A percentile compares a stretch with the other conserved stretches of the same genome.
phyloP scores from a whole-genome alignment of 1,140 invertebrate genomes.

The Pectinophora gossypiella region DNA sequence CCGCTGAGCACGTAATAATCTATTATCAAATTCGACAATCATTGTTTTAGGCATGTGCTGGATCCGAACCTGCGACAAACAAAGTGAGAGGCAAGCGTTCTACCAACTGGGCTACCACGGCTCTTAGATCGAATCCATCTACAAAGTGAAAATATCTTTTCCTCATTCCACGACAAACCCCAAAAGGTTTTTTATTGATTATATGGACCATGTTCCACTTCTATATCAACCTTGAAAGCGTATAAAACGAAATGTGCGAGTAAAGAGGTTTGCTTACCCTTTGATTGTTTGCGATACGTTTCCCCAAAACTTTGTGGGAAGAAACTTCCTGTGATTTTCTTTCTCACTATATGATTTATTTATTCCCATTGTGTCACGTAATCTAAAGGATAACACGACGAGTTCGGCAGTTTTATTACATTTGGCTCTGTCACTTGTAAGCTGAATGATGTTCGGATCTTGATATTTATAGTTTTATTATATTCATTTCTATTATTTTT shows the following conservation, averaged over 20 bases:
- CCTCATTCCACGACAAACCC: background rate
- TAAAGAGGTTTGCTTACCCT: conserved; percentile 47
- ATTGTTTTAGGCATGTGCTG: too few species aligned
- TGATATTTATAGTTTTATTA: too few species aligned
- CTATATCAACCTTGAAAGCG: conserved; percentile 35
- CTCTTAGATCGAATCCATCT: background rate
- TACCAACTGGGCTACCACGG: too few species aligned
- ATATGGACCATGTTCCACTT: conserved; percentile 27
- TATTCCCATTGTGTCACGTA: conserved; percentile 24
- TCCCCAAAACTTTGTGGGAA: conserved; percentile 21
- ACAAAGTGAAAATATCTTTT: background rate
- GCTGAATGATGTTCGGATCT: too few species aligned
- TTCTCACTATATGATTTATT: conserved; percentile 27
- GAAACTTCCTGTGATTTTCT: conserved; percentile 11
- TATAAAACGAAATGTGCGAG: conserved; percentile 43
- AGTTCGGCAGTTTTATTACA: background rate
- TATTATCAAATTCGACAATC: too few species aligned
- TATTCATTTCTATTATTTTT: too few species aligned
- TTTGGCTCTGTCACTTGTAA: too few species aligned
- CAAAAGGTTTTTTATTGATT: conserved; percentile 34
- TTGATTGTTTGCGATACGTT: conserved; percentile 56
- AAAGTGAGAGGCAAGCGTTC: too few species aligned
- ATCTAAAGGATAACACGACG: conserved; percentile 14
- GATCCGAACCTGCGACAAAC: too few species aligned
- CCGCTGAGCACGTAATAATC: too few species aligned